A percentile compares a stretch with the other conserved stretches of the same genome.
phyloP scores from a whole-genome alignment of 2,888 invertebrate species.

The Ramazzottius varieornatus region DNA sequence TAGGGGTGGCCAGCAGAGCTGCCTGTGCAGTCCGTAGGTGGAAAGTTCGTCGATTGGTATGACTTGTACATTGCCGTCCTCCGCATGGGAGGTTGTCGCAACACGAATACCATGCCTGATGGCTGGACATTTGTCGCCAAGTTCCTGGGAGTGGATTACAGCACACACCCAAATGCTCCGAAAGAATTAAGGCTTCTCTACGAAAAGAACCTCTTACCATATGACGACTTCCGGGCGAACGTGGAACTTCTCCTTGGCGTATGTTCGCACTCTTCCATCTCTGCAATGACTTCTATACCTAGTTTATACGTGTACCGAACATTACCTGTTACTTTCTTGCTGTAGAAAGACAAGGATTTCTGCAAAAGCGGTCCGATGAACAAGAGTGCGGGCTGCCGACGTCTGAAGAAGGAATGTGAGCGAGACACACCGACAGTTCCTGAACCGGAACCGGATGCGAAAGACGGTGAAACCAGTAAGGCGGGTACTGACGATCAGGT shows the following conservation, averaged over 20 bases:
- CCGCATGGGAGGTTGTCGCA: background rate
- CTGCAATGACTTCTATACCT: too few relatives aligned
- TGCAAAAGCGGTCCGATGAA: background rate
- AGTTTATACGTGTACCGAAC: too few relatives aligned
- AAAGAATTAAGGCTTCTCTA: background rate
- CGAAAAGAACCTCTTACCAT: background rate
- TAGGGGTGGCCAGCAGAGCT: slow-evolving; percentile 1
- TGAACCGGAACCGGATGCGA: background rate
- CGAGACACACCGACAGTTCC: background rate
- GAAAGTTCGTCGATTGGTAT: background rate
- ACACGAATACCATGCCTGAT: background rate
- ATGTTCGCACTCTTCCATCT: background rate
- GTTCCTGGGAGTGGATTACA: background rate
- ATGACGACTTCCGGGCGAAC: background rate
- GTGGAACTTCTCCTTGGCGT: background rate
- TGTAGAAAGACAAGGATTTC: background rate
- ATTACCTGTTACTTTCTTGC: background rate
- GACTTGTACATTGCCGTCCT: background rate
- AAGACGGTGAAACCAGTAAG: background rate
- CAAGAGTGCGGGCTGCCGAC: background rate
- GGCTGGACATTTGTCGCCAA: background rate
- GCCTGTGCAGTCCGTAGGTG: background rate
- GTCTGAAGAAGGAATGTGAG: background rate
- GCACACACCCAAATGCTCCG: background rate
- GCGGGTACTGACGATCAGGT: background rate